Evolutionary conservation across 2,113 vertebrate genomes (phyloP), one percentile per base, ranked within the genome.

Genomic region (Phyllostomus discolor): DNA sequence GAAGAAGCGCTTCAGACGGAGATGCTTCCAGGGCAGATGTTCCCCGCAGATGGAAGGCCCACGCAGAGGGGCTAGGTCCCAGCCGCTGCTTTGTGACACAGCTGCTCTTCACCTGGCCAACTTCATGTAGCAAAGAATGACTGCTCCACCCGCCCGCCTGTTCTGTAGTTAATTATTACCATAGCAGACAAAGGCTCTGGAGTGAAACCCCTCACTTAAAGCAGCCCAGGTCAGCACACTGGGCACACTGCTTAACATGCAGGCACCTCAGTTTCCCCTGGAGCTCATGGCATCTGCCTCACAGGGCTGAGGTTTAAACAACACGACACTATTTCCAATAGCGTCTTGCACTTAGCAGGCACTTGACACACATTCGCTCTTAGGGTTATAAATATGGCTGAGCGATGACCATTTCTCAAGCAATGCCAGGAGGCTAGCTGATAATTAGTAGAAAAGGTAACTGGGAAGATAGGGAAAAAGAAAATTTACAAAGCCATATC

Each of bases 301-400:
- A 0, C 0, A 1, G 35, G 20, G 59, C 1, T 26, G 46, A 67
- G 24, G 26, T 12, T 48, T n/a, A 12, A 38, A 31, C 26, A 4
- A 20, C 28, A 48, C 0, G 3, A 17, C 20, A 35, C 0, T 54
- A 5, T 14, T 41, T 26, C 46, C 3, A 33, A 57, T 6, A 73
- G 62, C 22, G 7, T 31, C 76, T 22, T 8, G 31, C 4, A 5
- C 20, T 17, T 11, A 28, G 54, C 7, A 83, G 28, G 46, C 3
- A 10, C 16, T 35, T 41, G 41, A 12, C 38, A 5, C 50, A 72
- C 3, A 17, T 5, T 9, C 33, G 43, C 28, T 11, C 1, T 38
- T 19, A 59, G 41, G 33, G 17, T n/a, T 35, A 43, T 7, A 5
- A n/a, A 17, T 10, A 26, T 6, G n/a, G 46, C 38, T 24, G 17